These are phyloP conservation scores for Aphyosemion australe DNA, from an alignment of 2,113 vertebrate species.

Conservation along the genomic window DNA sequence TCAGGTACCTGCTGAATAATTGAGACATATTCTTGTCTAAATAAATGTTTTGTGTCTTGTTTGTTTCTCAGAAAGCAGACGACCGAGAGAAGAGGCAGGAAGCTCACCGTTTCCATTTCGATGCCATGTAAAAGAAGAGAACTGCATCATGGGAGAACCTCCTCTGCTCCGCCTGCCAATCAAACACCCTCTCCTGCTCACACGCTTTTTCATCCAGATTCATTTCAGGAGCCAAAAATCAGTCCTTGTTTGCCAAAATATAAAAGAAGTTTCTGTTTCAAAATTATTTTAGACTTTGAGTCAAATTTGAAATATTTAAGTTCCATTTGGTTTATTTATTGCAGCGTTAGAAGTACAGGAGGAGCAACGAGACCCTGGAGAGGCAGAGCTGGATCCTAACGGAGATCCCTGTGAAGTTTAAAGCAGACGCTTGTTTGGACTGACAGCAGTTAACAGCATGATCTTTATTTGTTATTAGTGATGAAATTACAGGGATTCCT, in stretches of 20 bases:
- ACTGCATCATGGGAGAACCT: constrained; percentile 27
- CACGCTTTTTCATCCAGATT: constrained; percentile 4
- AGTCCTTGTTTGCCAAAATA: constrained; percentile 42
- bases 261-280: constrained; percentile 36
- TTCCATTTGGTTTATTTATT: constrained; percentile 57
- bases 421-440: background rate
- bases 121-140: constrained; percentile 89
- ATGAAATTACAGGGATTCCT: constrained; percentile 6
- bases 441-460: background rate
- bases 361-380: constrained; percentile 42
- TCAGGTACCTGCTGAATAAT: too few relatives aligned
- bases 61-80: constrained; percentile 94
- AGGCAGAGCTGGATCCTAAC: too few relatives aligned
- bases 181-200: background rate
- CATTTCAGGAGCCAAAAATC: constrained; percentile 46
- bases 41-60: constrained; percentile 18
- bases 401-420: constrained; percentile 4
- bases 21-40: background rate
- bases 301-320: constrained; percentile 56
- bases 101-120: constrained; percentile 98
- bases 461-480: background rate
- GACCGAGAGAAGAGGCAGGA: constrained; percentile 97
- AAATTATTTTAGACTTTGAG: constrained; percentile 38
- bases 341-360: constrained; percentile 50
- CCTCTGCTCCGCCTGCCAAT: background rate